These are phyloP conservation scores for Meloe dianella DNA, from an alignment of 2,888 invertebrate species.

Conservation along the genomic window DNA sequence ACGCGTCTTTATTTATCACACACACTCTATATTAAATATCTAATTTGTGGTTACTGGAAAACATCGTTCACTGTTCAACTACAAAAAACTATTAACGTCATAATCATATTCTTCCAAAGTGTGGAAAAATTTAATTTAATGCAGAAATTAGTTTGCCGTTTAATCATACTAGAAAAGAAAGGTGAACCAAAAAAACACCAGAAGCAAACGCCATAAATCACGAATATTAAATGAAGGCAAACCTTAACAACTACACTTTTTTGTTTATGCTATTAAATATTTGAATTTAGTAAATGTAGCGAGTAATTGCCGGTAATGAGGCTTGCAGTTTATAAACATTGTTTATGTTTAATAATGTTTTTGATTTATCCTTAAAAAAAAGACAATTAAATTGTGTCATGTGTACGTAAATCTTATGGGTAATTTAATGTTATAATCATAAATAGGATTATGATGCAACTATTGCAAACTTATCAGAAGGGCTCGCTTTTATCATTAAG, in stretches of 20 bases:
- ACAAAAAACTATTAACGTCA: slow-evolving; percentile 13
- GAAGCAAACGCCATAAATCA: slow-evolving; percentile 30
- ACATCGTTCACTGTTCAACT: neutral
- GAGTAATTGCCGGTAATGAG: slow-evolving; percentile 32
- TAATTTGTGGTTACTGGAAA: neutral
- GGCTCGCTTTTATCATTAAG: neutral
- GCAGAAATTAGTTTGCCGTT: slow-evolving; percentile 32
- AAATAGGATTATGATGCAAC: neutral
- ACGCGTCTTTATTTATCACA: neutral
- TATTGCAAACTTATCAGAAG: neutral
- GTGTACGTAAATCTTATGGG: neutral
- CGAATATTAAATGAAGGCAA: slow-evolving; percentile 30
- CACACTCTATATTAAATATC: neutral
- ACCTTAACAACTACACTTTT: slow-evolving; percentile 19
- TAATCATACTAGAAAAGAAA: slow-evolving; percentile 25
- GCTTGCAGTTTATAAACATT: slow-evolving; percentile 26
- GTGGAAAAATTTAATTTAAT: slow-evolving; percentile 28
- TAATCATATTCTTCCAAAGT: slow-evolving; percentile 16
- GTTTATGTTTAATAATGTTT: slow-evolving; percentile 1
- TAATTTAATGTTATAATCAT: neutral
- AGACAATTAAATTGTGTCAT: neutral
- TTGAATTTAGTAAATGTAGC: slow-evolving; percentile 28
- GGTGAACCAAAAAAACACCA: slow-evolving; percentile 15
- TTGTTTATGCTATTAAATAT: slow-evolving; percentile 19
- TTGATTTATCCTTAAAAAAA: neutral